Percentiles rank a stretch among this genome's conserved stretches.
Evolutionary conservation across 2,888 invertebrate species (phyloP).

Genomic region (Dicycla oo): DNA sequence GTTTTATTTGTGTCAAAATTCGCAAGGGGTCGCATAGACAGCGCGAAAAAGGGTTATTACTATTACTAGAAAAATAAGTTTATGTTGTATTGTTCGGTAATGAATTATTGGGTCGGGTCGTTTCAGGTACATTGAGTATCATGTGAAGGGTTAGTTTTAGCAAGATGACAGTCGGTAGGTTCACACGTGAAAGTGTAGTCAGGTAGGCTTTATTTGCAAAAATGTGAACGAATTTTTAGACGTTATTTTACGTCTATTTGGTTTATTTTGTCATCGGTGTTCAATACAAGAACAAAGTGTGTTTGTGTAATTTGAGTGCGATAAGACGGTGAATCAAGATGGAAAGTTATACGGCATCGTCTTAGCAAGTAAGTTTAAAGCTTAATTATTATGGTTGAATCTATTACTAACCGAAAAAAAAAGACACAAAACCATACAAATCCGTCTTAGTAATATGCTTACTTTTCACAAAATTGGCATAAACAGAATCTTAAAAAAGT

Average conservation of each 20-base stretch:
- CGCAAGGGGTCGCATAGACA: constrained; percentile 87
- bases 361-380: constrained; percentile 23
- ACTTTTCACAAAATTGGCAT: not conserved
- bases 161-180: constrained; percentile 84
- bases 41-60: constrained; percentile 88
- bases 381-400: too few species aligned
- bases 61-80: constrained; percentile 87
- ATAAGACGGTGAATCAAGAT: not conserved
- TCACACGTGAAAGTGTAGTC: constrained; percentile 87
- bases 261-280: not conserved
- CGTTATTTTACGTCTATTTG: not conserved
- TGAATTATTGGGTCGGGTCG: constrained; percentile 90
- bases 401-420: not conserved
- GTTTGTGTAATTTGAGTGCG: not conserved
- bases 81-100: constrained; percentile 88
- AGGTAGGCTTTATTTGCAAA: constrained; percentile 72
- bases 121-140: constrained; percentile 89
- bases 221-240: constrained; percentile 21
- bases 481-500: not conserved
- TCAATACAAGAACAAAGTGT: not conserved
- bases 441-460: too few species aligned
- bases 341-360: accelerated
- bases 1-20: constrained; percentile 89
- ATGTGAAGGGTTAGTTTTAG: constrained; percentile 87
- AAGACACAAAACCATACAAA: not conserved